Conservation (phyloP, 2,888 invertebrate genomes). For the Ctena decussata region DNA sequence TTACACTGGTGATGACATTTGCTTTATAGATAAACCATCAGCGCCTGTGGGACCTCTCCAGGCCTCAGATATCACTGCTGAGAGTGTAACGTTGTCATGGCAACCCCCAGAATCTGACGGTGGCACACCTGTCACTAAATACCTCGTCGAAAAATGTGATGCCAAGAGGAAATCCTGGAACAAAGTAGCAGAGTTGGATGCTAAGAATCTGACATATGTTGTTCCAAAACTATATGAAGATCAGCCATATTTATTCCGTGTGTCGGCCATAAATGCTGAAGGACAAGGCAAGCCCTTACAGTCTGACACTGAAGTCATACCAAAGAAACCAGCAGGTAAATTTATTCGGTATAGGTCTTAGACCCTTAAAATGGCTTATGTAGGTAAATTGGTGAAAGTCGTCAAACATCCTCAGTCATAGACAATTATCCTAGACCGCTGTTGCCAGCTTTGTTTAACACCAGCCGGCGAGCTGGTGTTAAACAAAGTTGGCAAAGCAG, state of each 20-base stretch:
- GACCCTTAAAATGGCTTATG: no score
- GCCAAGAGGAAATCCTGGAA: slow-evolving; percentile 74
- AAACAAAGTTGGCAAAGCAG: no score
- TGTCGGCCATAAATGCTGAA: slow-evolving; percentile 84
- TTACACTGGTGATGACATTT: no score
- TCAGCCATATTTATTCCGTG: slow-evolving; percentile 85
- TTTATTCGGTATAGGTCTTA: no score
- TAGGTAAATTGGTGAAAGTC: no score
- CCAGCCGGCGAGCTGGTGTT: no score
- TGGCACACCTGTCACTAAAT: slow-evolving; percentile 83
- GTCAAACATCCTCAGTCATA: no score
- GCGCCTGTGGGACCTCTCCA: slow-evolving; percentile 76
- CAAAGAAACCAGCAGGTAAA: slow-evolving; percentile 75
- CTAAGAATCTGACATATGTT: slow-evolving; percentile 69
- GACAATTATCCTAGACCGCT: no score
- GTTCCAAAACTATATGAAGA: slow-evolving; percentile 82
- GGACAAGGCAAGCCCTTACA: slow-evolving; percentile 87
- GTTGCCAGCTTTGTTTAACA: no score
- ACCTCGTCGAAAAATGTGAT: slow-evolving; percentile 84
- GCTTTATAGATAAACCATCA: slow-evolving; percentile 75
- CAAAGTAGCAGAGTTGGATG: slow-evolving; percentile 69
- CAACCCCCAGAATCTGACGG: slow-evolving; percentile 84
- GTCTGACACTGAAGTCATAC: slow-evolving; percentile 72
- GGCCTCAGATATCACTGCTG: slow-evolving; percentile 76
- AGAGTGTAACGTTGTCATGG: slow-evolving; percentile 83